A percentile compares a stretch with the other conserved stretches of the same genome.
Conservation (phyloP, 2,797 vertebrate species). For the Cyprinodon diabolis region DNA sequence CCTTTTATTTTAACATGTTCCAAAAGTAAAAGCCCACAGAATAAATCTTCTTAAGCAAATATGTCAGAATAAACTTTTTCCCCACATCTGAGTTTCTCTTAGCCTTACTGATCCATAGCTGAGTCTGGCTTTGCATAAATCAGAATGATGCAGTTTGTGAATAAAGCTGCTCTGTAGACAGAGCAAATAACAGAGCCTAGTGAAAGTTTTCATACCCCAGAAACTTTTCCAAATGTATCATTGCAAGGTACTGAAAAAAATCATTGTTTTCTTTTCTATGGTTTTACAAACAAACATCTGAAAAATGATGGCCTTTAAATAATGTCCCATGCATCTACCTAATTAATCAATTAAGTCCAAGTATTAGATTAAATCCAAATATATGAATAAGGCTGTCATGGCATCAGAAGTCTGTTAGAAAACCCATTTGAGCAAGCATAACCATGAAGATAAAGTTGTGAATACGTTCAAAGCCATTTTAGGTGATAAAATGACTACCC, state of each 20-base stretch:
- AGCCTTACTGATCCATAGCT: constrained; percentile 53
- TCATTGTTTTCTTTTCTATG: background rate
- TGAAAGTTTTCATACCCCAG: background rate
- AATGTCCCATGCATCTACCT: too few relatives aligned
- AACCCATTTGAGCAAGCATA: background rate
- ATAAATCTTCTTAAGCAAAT: constrained; percentile 41
- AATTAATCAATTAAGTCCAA: background rate
- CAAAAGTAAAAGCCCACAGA: constrained; percentile 9
- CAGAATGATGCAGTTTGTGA: constrained; percentile 59
- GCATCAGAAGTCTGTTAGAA: background rate
- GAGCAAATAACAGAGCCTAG: constrained; percentile 11
- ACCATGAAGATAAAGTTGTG: background rate
- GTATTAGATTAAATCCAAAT: background rate
- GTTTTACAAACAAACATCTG: background rate
- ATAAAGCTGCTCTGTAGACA: constrained; percentile 54
- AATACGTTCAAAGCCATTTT: background rate
- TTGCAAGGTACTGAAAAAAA: background rate
- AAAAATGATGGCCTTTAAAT: background rate
- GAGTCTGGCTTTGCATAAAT: constrained; percentile 62
- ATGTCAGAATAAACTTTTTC: constrained; percentile 21
- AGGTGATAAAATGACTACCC: background rate
- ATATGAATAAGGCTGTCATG: too few relatives aligned
- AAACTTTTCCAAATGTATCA: background rate
- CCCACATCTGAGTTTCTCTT: constrained; percentile 46
- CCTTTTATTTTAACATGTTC: background rate